phyloP scores from a whole-genome alignment of 2,888 invertebrate genomes.

The Epirrita christyi region DNA sequence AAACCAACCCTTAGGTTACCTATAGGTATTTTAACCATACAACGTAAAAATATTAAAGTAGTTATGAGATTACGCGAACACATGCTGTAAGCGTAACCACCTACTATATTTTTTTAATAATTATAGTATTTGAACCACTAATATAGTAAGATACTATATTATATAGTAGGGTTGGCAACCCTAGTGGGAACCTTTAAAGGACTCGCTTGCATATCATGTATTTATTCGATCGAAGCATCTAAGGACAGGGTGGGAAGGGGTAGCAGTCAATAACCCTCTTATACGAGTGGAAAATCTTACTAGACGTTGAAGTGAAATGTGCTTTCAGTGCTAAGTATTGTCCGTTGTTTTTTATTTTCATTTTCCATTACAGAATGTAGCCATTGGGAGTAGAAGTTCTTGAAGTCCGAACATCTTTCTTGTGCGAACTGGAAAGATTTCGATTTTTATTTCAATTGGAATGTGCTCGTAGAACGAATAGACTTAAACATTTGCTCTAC shows the following conservation, averaged over 20 bases:
- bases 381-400: slow-evolving; percentile 8
- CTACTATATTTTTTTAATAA: no score
- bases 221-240: slow-evolving; percentile 5
- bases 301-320: slow-evolving; percentile 13
- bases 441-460: not conserved
- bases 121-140: no score
- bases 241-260: slow-evolving; percentile 14
- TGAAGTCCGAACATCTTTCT: slow-evolving; percentile 5
- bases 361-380: slow-evolving; percentile 22
- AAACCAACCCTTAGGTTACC: no score
- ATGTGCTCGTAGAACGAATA: not conserved
- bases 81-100: no score
- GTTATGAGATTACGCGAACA: no score
- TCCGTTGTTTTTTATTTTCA: slow-evolving; percentile 15
- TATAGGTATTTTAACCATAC: no score
- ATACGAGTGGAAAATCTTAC: slow-evolving; percentile 18
- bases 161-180: no score
- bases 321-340: slow-evolving; percentile 12
- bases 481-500: not conserved
- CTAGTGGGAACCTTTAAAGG: not conserved
- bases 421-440: not conserved
- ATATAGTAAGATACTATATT: no score
- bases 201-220: slow-evolving; percentile 2
- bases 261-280: slow-evolving; percentile 23
- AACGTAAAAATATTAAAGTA: no score